phyloP scores from a whole-genome alignment of 1,140 invertebrate species.

The Hypothenemus hampei region DNA sequence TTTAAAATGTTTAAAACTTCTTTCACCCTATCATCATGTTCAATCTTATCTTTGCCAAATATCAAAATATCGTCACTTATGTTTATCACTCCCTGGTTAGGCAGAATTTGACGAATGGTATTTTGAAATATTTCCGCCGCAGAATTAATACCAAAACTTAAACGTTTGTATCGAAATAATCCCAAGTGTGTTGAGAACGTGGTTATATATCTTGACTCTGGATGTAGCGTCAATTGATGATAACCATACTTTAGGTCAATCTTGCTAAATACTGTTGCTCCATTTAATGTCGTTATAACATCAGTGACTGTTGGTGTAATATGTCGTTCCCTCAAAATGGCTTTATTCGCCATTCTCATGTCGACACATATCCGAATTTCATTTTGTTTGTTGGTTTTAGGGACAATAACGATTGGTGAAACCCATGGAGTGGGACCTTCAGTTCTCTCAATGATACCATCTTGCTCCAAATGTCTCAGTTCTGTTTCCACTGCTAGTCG shows the following conservation, averaged over 20 bases:
- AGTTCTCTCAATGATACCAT: too few relatives aligned
- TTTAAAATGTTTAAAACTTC: conserved; percentile 6
- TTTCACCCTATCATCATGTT: conserved; percentile 14
- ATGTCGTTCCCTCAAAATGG: conserved; percentile 32
- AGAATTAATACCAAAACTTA: conserved; percentile 39
- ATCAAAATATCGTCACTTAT: conserved; percentile 22
- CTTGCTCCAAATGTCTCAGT: too few relatives aligned
- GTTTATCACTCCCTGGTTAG: conserved; percentile 9
- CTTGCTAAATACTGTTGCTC: conserved; percentile 27
- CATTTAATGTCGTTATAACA: conserved; percentile 25
- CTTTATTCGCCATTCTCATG: conserved; percentile 34
- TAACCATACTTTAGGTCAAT: conserved; percentile 37
- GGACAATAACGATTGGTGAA: too few relatives aligned
- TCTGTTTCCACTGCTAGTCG: too few relatives aligned
- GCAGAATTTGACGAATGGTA: conserved; percentile 37
- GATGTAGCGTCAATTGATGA: conserved; percentile 33
- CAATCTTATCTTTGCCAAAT: conserved; percentile 8
- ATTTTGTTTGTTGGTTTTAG: too few relatives aligned
- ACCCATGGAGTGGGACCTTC: too few relatives aligned
- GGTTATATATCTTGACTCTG: conserved; percentile 23
- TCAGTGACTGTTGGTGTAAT: conserved; percentile 34
- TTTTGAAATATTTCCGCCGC: conserved; percentile 45
- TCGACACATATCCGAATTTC: conserved; percentile 31
- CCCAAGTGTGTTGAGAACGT: conserved; percentile 41
- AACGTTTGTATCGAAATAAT: conserved; percentile 40